Evolutionary conservation across 1,140 invertebrate species (phyloP), one percentile per base, ranked within the genome.

Genomic region (Trichonephila clavata): DNA sequence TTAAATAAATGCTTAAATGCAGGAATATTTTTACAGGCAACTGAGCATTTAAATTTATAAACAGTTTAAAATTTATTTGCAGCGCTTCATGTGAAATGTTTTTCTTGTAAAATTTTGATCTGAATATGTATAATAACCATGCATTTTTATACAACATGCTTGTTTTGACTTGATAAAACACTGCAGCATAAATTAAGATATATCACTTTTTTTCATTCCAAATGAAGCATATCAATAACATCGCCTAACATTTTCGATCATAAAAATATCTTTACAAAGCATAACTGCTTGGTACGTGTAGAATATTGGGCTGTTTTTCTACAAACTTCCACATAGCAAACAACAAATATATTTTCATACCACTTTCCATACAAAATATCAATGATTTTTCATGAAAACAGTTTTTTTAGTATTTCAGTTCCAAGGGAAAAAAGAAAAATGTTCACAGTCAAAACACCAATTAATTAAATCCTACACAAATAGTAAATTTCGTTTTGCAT

Each of bases 191-290:
- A 87, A 87, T 87, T 63, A 87, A 87, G 63, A 63, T 57, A 32
- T 86, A 86, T 86, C 80, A 81, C 80, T 50, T 83, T 83, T 87
- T 83, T 1, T 83, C 50, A 20, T 50, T 87, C 32, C 59, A 87
- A 87, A 87, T 87, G 50, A 87, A 63, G 60, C 81, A 88, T 81
- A 43, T 93, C 27, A 39, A 80, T 86, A 93, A 63, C 71, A 88
- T 43, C 86, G 80, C 86, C 65, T 93, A 93, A 87, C 84, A 81
- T 60, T 88, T 77, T 24, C 39, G 86, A 43, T 87, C 92, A 93
- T 93, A 93, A 93, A 93, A 93, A 93, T 93, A 93, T 93, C 92
- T 93, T 93, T 93, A 93, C 92, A 80, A 32, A 88, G 92, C 92
- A 88, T 60, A 88, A n/a, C 86, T 93, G 92, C 84, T 87, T 93